Conservation (phyloP, 2,797 vertebrate species). For the Eulemur albifrons region DNA sequence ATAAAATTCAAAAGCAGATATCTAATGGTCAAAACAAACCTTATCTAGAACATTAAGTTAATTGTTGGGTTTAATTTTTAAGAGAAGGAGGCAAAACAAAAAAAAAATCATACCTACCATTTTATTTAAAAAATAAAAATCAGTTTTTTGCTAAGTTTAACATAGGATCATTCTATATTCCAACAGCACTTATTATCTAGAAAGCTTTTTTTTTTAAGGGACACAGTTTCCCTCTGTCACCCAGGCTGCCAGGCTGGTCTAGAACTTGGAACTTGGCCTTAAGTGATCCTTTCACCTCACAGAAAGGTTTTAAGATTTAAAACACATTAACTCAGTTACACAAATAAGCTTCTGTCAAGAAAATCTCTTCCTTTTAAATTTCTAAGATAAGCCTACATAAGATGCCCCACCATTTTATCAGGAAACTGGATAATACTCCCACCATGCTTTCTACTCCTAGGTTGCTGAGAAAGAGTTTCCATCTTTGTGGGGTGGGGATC, state of each 20-base stretch:
- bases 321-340: background rate
- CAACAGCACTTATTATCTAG: background rate
- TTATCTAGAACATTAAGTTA: background rate
- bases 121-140: background rate
- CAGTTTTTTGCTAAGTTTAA: background rate
- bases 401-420: background rate
- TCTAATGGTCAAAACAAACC: background rate
- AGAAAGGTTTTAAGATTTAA: background rate
- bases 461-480: background rate
- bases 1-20: background rate
- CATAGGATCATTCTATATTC: background rate
- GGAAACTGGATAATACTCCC: background rate
- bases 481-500: no score
- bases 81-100: background rate
- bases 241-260: background rate
- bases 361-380: constrained; percentile 13
- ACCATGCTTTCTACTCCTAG: background rate
- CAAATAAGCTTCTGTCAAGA: constrained; percentile 14
- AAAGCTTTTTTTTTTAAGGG: background rate
- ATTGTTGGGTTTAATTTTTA: background rate
- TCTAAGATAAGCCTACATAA: background rate
- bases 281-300: background rate
- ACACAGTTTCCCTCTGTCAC: background rate
- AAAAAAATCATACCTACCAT: background rate
- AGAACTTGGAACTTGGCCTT: background rate